Evolutionary conservation across 1,140 invertebrate genomes (phyloP), one percentile per base, ranked within the genome.

Genomic region (Cheumatopsyche charites): DNA sequence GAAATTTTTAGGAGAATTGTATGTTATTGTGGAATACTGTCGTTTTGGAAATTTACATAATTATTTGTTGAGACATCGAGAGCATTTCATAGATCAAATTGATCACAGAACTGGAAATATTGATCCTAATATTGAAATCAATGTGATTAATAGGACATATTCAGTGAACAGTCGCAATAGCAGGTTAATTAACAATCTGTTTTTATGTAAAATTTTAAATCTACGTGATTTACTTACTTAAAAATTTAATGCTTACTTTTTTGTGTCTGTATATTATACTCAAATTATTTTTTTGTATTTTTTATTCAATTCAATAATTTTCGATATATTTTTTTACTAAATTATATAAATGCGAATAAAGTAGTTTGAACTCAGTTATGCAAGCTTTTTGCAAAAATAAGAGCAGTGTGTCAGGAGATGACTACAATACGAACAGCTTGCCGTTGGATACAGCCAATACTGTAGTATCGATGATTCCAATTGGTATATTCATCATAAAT

Each of bases 11-110:
- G 93, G 90, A 23, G 93, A 96, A 82, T 78, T 96, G n/a, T 83
- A 92, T 73, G 93, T 97, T 0, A 92, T 98, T 73, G 94, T 98
- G n/a, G 95, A 98, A 78, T 97, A 92, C 80, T 98, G 95, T 79
- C 88, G 90, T 43, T 94, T 90, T 79, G 96, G 96, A 11, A 97
- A 96, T 83, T 84, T 98, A 1, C 90, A 95, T 70, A 91, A 94
- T 79, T 97, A 93, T 80, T 82, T 98, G 58, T 82, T 92, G 25
- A 85, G 88, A 25, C 91, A 95, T 78, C 85, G 94, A 26, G 86
- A 88, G 19, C 86, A 88, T 67, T 96, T 94, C 74, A 88, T 95
- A 3, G 90, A 95, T 82, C 92, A 95, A 83, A 87, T 96, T 9
- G 87, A 91, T 79, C 83, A 85, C 3, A 77, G 77, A 0, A 91